phyloP scores from a whole-genome alignment of 2,113 vertebrate genomes.

The Zootoca vivipara region DNA sequence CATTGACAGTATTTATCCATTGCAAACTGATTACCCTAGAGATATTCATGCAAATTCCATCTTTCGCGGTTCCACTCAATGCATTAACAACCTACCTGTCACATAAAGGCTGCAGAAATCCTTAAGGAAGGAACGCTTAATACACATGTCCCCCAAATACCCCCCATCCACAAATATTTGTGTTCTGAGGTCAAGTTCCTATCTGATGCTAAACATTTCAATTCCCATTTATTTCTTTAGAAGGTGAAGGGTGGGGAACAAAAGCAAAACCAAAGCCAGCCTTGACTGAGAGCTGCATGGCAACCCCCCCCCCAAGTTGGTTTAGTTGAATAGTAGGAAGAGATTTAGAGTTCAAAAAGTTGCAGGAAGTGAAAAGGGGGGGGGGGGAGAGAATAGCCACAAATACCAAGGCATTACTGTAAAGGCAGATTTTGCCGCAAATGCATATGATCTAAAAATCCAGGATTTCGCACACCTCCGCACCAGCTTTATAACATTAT shows the following conservation, averaged over 20 bases:
- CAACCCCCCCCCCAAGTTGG: not conserved
- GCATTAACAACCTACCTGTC: not conserved
- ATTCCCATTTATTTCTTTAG: constrained; percentile 30
- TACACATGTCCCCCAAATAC: not conserved
- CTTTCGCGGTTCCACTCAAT: not conserved
- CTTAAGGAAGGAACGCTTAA: not conserved
- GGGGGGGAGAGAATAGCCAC: not conserved
- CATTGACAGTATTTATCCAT: not conserved
- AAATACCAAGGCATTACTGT: not conserved
- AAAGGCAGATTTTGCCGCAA: not conserved
- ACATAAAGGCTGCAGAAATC: not conserved
- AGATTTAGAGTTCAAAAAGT: constrained; percentile 24
- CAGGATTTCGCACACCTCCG: not conserved
- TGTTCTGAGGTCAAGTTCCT: constrained; percentile 3
- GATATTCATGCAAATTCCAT: not conserved
- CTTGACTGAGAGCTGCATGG: constrained; percentile 28
- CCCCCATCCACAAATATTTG: not conserved
- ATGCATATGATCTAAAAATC: not conserved
- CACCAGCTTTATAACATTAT: not conserved
- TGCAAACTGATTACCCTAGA: not conserved
- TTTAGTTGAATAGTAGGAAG: constrained; percentile 7
- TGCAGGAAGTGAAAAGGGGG: not conserved
- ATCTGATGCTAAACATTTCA: constrained; percentile 25
- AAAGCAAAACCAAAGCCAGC: constrained; percentile 38
- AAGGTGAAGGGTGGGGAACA: constrained; percentile 4